A percentile compares a stretch with the other conserved stretches of the same genome.
Conservation (phyloP, 1,140 invertebrate species). For the Diprion similis region DNA sequence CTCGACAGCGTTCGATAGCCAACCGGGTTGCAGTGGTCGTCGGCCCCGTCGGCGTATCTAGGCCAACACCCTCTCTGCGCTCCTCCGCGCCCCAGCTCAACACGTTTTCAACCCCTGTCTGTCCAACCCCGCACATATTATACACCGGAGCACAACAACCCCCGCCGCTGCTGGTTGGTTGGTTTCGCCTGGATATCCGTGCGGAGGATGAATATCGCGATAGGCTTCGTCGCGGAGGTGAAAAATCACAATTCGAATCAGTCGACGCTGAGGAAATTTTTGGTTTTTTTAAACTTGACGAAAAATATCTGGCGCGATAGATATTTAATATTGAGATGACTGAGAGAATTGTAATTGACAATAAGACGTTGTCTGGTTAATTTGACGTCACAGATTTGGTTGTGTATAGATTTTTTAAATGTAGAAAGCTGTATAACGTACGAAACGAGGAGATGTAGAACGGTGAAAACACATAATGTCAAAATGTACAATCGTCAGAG, state of each 20-base stretch:
- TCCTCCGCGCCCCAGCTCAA: slow-evolving; percentile 21
- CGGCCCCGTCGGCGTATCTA: slow-evolving; percentile 52
- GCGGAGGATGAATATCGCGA: neutral
- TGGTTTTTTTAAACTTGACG: too few species aligned
- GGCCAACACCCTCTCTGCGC: slow-evolving; percentile 41
- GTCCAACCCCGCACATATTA: slow-evolving; percentile 5
- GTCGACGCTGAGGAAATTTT: neutral
- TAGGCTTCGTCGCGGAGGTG: slow-evolving; percentile 8
- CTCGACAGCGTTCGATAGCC: slow-evolving; percentile 43
- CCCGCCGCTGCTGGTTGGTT: slow-evolving; percentile 6
- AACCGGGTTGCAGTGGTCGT: slow-evolving; percentile 49
- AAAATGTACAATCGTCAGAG: too few species aligned
- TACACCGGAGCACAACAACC: slow-evolving; percentile 9
- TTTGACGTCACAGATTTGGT: too few species aligned
- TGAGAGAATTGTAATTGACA: too few species aligned
- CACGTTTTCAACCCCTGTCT: slow-evolving; percentile 2
- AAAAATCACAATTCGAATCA: neutral
- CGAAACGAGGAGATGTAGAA: too few species aligned
- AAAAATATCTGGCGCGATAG: too few species aligned
- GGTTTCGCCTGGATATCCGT: neutral
- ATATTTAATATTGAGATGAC: too few species aligned
- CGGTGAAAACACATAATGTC: too few species aligned
- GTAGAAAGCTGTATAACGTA: too few species aligned
- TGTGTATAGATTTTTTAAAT: too few species aligned
- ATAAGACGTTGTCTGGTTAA: too few species aligned